Evolutionary conservation across 2,888 invertebrate species (phyloP), one percentile per base, ranked within the genome.

Genomic region (Quadroppia sp.): DNA sequence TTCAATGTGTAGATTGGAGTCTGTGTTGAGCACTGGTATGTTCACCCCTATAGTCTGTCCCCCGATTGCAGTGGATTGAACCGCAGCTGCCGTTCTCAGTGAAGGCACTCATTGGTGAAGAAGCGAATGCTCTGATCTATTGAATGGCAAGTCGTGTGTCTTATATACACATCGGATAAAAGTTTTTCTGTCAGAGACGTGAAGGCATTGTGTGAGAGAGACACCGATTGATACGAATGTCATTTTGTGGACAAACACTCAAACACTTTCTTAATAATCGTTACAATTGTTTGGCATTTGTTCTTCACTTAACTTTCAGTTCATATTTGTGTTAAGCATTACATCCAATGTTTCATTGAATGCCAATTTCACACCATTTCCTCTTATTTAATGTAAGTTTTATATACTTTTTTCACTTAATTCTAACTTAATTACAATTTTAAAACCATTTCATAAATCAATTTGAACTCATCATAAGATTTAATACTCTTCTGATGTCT

Each of bases 101-200:
- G 67, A 67, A 67, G 40, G 61, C 67, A 67, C 40, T 67, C 67
- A 67, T 67, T 67, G 42, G 67, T 13, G 36, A 61, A 61, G 61
- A 67, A 67, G 67, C 40, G 23, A 67, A 40, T 36, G 67, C 67
- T 67, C 15, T 36, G 23, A 67, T 67, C 7, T 25, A 13, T n/a
- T 28, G 32, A 4, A 32, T 1, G 25, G 53, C 20, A n/a, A 61
- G 28, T 61, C n/a, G 7, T 61, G n/a, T 17, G 36, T 61, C 61
- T 32, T 61, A 61, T 61, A 30, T 61, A 20, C 61, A 17, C 28
- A 40, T 67, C 23, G 40, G 67, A 36, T 67, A 2, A 67, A 67
- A 67, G 67, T 67, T 67, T 67, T 17, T 25, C 59, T 59, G 59
- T 59, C 59, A 59, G 13, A 59, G 59, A 59, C 59, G 59, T 59